Conservation (phyloP, 2,888 invertebrate genomes). For the Catocala fraxini region DNA sequence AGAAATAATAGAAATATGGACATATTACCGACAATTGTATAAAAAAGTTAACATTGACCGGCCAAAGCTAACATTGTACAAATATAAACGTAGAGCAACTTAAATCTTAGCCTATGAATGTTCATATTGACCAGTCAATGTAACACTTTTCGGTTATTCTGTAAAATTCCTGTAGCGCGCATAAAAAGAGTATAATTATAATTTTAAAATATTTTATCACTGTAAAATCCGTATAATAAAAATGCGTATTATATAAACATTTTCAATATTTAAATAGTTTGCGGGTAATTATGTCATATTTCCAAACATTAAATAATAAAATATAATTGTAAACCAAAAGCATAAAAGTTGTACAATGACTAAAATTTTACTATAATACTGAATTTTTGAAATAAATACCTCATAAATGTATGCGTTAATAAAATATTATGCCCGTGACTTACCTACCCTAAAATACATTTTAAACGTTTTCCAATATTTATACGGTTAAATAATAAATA, state of each 20-base stretch:
- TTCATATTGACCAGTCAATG: constrained; percentile 28
- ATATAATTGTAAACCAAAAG: constrained; percentile 44
- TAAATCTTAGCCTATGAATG: constrained; percentile 33
- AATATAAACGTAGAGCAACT: constrained; percentile 32
- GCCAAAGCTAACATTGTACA: constrained; percentile 28
- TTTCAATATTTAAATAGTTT: constrained; percentile 14
- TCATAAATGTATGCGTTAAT: constrained; percentile 27
- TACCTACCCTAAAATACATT: constrained; percentile 8
- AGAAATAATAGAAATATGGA: constrained; percentile 53
- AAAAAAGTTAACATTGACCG: constrained; percentile 19
- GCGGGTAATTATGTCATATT: constrained; percentile 46
- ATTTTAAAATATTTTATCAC: constrained; percentile 34
- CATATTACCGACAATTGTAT: constrained; percentile 38
- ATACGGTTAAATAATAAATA: neutral
- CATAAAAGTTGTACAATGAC: constrained; percentile 71
- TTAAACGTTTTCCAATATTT: neutral
- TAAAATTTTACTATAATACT: constrained; percentile 73
- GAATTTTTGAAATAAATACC: constrained; percentile 46
- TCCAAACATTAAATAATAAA: constrained; percentile 37
- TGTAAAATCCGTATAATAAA: constrained; percentile 42
- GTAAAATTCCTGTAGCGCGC: constrained; percentile 6
- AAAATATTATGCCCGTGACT: constrained; percentile 18
- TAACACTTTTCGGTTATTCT: constrained; percentile 10
- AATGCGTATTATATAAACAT: constrained; percentile 17
- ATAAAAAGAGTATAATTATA: constrained; percentile 7